Evolutionary conservation across 2,888 invertebrate species (phyloP), one percentile per base, ranked within the genome.

Genomic region (Pseudococcus longispinus): DNA sequence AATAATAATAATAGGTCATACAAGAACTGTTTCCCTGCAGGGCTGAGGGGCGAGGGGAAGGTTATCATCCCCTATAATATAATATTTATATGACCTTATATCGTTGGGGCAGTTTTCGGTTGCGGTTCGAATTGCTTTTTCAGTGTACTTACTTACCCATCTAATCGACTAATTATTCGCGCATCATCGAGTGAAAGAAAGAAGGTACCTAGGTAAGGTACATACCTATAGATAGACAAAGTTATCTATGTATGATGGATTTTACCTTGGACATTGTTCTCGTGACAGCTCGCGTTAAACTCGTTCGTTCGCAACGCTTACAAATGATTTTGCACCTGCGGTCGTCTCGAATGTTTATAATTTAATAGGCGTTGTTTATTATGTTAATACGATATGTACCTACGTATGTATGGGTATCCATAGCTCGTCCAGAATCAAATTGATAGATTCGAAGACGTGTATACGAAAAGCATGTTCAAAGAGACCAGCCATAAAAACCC

Each of bases 301-400:
- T 83, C 51, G 51, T 74, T 55, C 84, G 23, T 74, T 55, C 84
- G 23, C 32, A 26, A 55, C 55, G 23, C 32, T 84, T 84, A 84
- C 84, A 84, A 84, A 84, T 84, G 84, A 84, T 84, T 84, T 84
- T 84, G 84, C 84, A 84, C 84, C 84, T 84, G 84, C 84, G 84
- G 84, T 84, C 55, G 84, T 84, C 9, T 55, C 84, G 55, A 84
- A 84, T 84, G 84, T 84, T 84, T 84, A 84, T 84, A 84, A 55
- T 84, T 84, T 84, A 84, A 84, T 84, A 84, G 84, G 32, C 23
- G 84, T 84, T 84, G 84, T 84, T 84, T 84, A 84, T 84, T 84
- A 84, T 84, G 84, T 51, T 84, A 84, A 84, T 84, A 55, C 42
- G 42, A 42, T 82, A 37, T n/a, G 82, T 42, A 80, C 11, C 9